phyloP scores from a whole-genome alignment of 2,797 vertebrate species.

The Crypturellus tataupa region DNA sequence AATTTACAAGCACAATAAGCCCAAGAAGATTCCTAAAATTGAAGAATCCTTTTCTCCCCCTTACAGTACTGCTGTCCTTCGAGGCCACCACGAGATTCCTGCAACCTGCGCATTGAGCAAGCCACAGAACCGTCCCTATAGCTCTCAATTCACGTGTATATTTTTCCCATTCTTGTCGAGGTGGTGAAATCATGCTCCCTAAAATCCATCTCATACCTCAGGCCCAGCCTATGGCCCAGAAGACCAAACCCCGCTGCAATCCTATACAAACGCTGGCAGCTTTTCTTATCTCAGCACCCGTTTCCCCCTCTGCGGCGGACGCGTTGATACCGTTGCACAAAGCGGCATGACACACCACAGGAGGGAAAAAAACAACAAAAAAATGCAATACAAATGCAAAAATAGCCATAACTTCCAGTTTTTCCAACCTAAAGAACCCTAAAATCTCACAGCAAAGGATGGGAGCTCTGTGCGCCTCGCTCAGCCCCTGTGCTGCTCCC shows the following conservation, averaged over 20 bases:
- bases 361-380: not conserved
- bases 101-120: not conserved
- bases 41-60: not conserved
- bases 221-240: not conserved
- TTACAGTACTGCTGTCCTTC: rapidly evolving
- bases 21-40: not conserved
- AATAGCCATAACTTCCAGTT: not conserved
- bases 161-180: not conserved
- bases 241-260: not conserved
- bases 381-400: not conserved
- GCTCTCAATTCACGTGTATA: rapidly evolving
- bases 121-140: not conserved
- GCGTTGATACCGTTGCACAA: not conserved
- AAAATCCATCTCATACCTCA: not conserved
- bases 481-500: not conserved
- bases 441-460: not conserved
- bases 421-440: not conserved
- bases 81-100: not conserved
- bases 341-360: not conserved
- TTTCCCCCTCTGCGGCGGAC: not conserved
- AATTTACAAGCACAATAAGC: not conserved
- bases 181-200: not conserved
- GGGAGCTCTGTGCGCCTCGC: not conserved
- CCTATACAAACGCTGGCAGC: not conserved
- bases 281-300: not conserved